Evolutionary conservation across 2,113 vertebrate genomes (phyloP), one percentile per base, ranked within the genome.

Genomic region (Condylura cristata): DNA sequence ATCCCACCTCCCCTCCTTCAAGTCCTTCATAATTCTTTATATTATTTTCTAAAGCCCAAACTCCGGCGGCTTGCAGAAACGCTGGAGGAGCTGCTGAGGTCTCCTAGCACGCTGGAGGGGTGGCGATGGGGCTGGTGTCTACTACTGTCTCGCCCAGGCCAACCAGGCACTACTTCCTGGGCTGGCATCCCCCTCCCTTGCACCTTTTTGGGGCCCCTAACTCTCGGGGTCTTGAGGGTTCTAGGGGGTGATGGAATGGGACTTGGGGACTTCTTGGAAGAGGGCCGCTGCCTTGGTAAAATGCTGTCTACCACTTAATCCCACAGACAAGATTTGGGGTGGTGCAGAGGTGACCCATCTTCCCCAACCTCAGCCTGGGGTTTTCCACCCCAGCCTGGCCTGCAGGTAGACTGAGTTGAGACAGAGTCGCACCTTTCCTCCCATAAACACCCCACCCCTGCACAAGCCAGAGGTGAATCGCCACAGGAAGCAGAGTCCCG

Each of bases 261-360:
- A 26, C 11, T 53, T 71, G 68, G 9, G 66, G 34, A n/a, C 53
- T 90, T 85, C n/a, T 63, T 17, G 53, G 37, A 75, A 86, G 71
- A 70, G 3, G 20, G 24, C 22, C 78, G 68, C 51, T 56, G 37
- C 24, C 78, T 63, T 70, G 58, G 96, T 86, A 46, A 95, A 78
- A 68, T 17, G 56, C 18, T 32, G 32, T 56, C 51, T 70, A 28
- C 20, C 80, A 46, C 91, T 46, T 10, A 65, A 94, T 90, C 80
- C 48, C 17, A 11, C 1, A 3, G 44, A 94, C 22, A n/a, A 66
- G 76, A 28, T 79, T 37, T 32, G 13, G 68, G 9, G 24, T 26
- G 24, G 34, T 17, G 17, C 44, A 46, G 75, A 24, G 0, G 1
- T 41, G 5, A 3, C 39, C 39, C 9, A 8, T 17, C 26, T 30